A percentile compares a stretch with the other conserved stretches of the same genome.
Evolutionary conservation across 1,140 invertebrate genomes (phyloP).

Genomic region (Tetranychus urticae): DNA sequence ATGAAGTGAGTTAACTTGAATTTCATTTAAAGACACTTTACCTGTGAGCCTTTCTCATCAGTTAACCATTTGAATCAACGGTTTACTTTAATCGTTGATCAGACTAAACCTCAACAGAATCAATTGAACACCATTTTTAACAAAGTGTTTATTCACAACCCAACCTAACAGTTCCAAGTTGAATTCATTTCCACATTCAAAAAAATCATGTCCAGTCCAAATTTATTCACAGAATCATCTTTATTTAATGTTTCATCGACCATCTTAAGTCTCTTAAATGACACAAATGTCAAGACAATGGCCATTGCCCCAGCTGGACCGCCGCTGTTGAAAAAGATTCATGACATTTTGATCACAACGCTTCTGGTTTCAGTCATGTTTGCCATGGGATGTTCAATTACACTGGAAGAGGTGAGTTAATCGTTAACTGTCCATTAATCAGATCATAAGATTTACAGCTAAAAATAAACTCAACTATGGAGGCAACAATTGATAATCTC

Average conservation of each 20-base stretch:
- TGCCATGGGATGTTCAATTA: conserved; percentile 19
- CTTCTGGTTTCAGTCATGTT: conserved; percentile 18
- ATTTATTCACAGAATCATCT: neutral
- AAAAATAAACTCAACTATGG: neutral
- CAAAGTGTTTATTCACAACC: too few relatives aligned
- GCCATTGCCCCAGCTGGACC: neutral
- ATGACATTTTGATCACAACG: conserved; percentile 15
- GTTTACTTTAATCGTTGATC: too few relatives aligned
- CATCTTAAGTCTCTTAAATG: neutral
- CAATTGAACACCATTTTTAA: too few relatives aligned
- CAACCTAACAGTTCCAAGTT: too few relatives aligned
- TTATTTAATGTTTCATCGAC: neutral
- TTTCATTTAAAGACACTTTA: too few relatives aligned
- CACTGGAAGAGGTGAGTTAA: conserved; percentile 12
- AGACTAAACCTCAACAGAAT: too few relatives aligned
- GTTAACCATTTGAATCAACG: too few relatives aligned
- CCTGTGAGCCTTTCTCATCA: too few relatives aligned
- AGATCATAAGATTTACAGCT: neutral
- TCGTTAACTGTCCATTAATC: neutral
- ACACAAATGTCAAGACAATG: neutral
- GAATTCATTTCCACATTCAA: too few relatives aligned
- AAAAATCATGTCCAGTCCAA: neutral
- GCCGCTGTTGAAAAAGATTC: conserved; percentile 14
- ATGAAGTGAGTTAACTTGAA: too few relatives aligned
- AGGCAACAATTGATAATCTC: neutral